A percentile compares a stretch with the other conserved stretches of the same genome.
These are phyloP conservation scores for Zapornia atra DNA, from an alignment of 2,113 vertebrate species.

Conservation along the genomic window DNA sequence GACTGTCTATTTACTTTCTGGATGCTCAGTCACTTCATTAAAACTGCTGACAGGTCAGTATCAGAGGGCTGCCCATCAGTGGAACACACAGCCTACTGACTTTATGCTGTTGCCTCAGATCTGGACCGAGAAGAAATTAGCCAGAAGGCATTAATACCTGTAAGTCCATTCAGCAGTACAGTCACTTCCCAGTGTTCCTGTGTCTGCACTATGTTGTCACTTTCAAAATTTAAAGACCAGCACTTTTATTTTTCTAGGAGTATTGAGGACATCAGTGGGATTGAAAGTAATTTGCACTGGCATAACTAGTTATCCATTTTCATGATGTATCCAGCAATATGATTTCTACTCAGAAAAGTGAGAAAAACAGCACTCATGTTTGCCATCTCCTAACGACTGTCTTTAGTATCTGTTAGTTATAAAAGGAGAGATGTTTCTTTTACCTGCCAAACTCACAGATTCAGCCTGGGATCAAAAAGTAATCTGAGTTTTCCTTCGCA, in stretches of 20 bases:
- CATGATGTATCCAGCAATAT: background rate
- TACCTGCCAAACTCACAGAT: slow-evolving; percentile 65
- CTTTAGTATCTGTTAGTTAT: slow-evolving; percentile 41
- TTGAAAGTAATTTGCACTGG: background rate
- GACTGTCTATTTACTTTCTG: background rate
- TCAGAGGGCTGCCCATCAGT: background rate
- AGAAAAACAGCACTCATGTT: slow-evolving; percentile 31
- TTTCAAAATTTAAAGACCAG: background rate
- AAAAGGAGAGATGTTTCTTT: slow-evolving; percentile 62
- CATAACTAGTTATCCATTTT: background rate
- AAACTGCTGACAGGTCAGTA: background rate
- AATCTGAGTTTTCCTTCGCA: slow-evolving; percentile 61
- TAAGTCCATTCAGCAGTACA: background rate
- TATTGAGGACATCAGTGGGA: background rate
- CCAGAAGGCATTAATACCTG: background rate
- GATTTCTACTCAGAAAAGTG: slow-evolving; percentile 47
- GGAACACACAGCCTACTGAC: background rate
- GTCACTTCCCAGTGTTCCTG: background rate
- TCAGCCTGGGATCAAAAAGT: slow-evolving; percentile 66
- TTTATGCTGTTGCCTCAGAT: background rate
- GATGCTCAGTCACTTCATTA: background rate
- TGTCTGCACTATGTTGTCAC: background rate
- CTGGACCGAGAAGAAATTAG: background rate
- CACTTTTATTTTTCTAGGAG: background rate
- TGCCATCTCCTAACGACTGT: slow-evolving; percentile 11